A percentile compares a stretch with the other conserved stretches of the same genome.
These are phyloP conservation scores for Lapara coniferarum DNA, from an alignment of 2,888 invertebrate species.

Conservation along the genomic window DNA sequence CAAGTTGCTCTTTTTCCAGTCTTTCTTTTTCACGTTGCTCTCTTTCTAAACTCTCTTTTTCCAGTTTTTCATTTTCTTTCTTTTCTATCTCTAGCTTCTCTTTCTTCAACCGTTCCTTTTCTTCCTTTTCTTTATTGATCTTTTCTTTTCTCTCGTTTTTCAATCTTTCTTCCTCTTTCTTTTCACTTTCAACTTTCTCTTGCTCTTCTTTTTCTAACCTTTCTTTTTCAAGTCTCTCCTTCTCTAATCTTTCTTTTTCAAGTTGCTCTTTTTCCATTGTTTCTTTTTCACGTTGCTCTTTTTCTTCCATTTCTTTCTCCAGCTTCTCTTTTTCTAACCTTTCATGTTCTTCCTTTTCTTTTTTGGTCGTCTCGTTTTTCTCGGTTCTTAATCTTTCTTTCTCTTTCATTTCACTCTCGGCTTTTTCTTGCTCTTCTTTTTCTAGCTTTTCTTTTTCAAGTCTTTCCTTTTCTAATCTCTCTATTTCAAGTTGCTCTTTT, in stretches of 20 bases:
- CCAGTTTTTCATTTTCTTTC: conserved; percentile 30
- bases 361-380: conserved; percentile 20
- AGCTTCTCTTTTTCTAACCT: conserved; percentile 28
- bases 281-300: neutral
- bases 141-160: conserved; percentile 35
- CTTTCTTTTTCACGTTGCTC: conserved; percentile 21
- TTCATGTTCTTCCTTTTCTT: conserved; percentile 31
- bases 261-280: conserved; percentile 26
- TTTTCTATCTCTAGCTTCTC: conserved; percentile 31
- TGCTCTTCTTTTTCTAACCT: conserved; percentile 31
- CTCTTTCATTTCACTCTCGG: conserved; percentile 33
- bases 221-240: conserved; percentile 21
- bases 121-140: conserved; percentile 20
- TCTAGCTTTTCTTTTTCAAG: conserved; percentile 31
- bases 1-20: no score
- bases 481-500: conserved; percentile 27
- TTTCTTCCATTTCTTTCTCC: neutral
- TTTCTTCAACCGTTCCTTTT: conserved; percentile 26
- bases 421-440: neutral
- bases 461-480: conserved; percentile 25
- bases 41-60: neutral
- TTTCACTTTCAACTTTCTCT: conserved; percentile 3
- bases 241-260: conserved; percentile 29
- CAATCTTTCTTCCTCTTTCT: conserved; percentile 22
- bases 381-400: conserved; percentile 27